A percentile compares a stretch with the other conserved stretches of the same genome.
Conservation (phyloP, 2,888 invertebrate genomes). For the Erynnis tages region DNA sequence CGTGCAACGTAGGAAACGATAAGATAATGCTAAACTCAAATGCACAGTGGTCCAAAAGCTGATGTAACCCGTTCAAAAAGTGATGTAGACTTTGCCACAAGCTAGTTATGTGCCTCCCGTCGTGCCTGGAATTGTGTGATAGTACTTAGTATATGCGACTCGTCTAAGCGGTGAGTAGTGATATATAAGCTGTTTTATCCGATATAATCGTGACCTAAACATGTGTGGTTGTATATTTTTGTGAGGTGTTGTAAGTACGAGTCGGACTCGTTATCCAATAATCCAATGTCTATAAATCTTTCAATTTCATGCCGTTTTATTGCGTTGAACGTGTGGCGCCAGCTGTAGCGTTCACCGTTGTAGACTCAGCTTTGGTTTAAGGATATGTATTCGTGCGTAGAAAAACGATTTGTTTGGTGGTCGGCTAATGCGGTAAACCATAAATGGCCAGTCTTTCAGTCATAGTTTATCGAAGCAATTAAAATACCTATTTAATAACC, state of each 20-base stretch:
- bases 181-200: not conserved
- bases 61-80: slow-evolving; percentile 33
- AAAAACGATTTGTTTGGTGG: too few relatives aligned
- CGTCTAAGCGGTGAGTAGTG: slow-evolving; percentile 22
- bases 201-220: not conserved
- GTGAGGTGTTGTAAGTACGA: not conserved
- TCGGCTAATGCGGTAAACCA: too few relatives aligned
- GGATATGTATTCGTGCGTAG: not conserved
- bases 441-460: too few relatives aligned
- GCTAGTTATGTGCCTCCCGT: slow-evolving; percentile 47
- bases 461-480: too few relatives aligned
- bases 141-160: slow-evolving; percentile 6
- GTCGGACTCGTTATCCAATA: slow-evolving; percentile 12
- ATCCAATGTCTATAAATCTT: slow-evolving; percentile 28
- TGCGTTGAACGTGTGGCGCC: slow-evolving; percentile 21
- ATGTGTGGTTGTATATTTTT: slow-evolving; percentile 12
- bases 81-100: slow-evolving; percentile 53
- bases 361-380: too few relatives aligned
- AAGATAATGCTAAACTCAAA: slow-evolving; percentile 38
- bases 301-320: slow-evolving; percentile 29
- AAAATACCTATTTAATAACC: too few relatives aligned
- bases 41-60: slow-evolving; percentile 37
- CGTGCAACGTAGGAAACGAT: slow-evolving; percentile 48
- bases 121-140: slow-evolving; percentile 16
- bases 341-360: not conserved